Percentiles rank a stretch among this genome's conserved stretches.
Evolutionary conservation across 37 sponge, comb jelly and placozoan genomes (phyloP).

Genomic region (Amphimedon queenslandica): DNA sequence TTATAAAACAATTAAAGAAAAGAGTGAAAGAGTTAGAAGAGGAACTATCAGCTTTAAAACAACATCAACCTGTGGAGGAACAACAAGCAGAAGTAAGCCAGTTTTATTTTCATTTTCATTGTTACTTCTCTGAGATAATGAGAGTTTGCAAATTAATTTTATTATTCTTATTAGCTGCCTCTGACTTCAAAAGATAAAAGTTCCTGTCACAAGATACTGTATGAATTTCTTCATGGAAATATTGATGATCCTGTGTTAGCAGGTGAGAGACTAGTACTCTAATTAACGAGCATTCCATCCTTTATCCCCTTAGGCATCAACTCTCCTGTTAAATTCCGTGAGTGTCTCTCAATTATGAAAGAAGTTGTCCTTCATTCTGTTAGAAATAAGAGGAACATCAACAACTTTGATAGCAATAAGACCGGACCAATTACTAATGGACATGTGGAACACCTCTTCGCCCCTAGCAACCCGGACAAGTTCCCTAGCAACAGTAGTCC

Average conservation of each 20-base stretch:
- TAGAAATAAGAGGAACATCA: too few relatives aligned
- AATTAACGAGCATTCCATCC: background rate
- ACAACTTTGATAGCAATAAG: too few relatives aligned
- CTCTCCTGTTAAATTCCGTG: slow-evolving; percentile 40
- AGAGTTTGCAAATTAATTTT: too few relatives aligned
- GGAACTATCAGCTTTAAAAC: slow-evolving; percentile 41
- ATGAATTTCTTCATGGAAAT: slow-evolving; percentile 65
- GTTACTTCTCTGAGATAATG: too few relatives aligned
- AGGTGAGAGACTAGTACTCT: slow-evolving; percentile 24
- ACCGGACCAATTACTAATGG: too few relatives aligned
- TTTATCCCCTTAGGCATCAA: slow-evolving; percentile 50
- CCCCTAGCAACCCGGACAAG: too few relatives aligned
- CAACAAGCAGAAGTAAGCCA: too few relatives aligned
- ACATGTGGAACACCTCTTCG: too few relatives aligned
- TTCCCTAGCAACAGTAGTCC: too few relatives aligned
- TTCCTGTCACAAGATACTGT: slow-evolving; percentile 54
- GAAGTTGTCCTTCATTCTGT: slow-evolving; percentile 57
- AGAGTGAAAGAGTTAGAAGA: slow-evolving; percentile 67
- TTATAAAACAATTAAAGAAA: slow-evolving; percentile 67
- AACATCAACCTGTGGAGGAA: too few relatives aligned
- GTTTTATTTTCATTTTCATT: too few relatives aligned
- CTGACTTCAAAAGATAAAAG: slow-evolving; percentile 27
- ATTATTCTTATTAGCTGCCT: background rate
- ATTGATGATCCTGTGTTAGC: slow-evolving; percentile 58
- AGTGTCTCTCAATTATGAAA: slow-evolving; percentile 61